These are phyloP conservation scores for Conchocele bisecta DNA, from an alignment of 2,888 invertebrate species.

Conservation along the genomic window DNA sequence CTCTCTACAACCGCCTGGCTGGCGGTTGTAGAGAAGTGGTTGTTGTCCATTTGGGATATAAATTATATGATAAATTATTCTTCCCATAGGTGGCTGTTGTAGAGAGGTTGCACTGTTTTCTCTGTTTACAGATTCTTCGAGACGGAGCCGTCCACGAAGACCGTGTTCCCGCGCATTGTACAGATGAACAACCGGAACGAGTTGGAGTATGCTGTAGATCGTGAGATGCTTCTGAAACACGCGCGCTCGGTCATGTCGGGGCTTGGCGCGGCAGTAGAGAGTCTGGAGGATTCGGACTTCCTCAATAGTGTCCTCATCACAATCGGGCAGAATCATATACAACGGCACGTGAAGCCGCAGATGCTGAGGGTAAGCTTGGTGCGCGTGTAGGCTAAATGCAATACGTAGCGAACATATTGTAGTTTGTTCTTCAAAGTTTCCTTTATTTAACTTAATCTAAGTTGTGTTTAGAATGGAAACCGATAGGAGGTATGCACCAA, in stretches of 20 bases:
- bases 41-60: too few relatives aligned
- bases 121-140: slow-evolving; percentile 78
- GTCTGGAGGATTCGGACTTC: slow-evolving; percentile 76
- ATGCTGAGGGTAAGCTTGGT: slow-evolving; percentile 75
- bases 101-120: too few relatives aligned
- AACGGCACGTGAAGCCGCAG: slow-evolving; percentile 73
- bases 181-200: slow-evolving; percentile 74
- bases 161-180: slow-evolving; percentile 76
- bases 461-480: too few relatives aligned
- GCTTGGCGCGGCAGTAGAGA: slow-evolving; percentile 80
- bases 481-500: too few relatives aligned
- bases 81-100: too few relatives aligned
- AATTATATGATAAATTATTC: too few relatives aligned
- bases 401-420: too few relatives aligned
- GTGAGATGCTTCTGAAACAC: slow-evolving; percentile 76
- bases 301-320: slow-evolving; percentile 77
- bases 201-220: slow-evolving; percentile 75
- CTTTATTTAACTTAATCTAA: too few relatives aligned
- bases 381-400: too few relatives aligned
- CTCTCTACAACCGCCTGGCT: too few relatives aligned
- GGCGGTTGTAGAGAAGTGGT: too few relatives aligned
- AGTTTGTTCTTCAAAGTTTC: too few relatives aligned
- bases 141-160: slow-evolving; percentile 74
- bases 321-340: slow-evolving; percentile 78
- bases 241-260: slow-evolving; percentile 79